phyloP scores from a whole-genome alignment of 2,888 invertebrate species.

The Pyrgus malvae region DNA sequence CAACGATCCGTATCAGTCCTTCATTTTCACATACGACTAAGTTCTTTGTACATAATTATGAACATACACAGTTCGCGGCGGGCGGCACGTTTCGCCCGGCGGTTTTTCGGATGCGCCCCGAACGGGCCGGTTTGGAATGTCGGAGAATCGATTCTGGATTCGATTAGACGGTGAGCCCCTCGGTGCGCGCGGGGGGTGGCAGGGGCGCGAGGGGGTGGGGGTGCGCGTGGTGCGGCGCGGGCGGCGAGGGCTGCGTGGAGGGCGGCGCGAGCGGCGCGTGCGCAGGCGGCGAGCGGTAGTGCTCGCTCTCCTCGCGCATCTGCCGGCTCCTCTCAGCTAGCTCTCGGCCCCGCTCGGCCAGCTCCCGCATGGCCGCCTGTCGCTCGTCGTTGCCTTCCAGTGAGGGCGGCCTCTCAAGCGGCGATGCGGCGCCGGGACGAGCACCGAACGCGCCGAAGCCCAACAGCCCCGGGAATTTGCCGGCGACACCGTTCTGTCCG shows the following conservation, averaged over 20 bases:
- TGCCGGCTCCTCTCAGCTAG: constrained; percentile 76
- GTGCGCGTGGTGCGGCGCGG: constrained; percentile 47
- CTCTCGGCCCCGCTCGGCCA: constrained; percentile 79
- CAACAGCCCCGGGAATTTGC: constrained; percentile 88
- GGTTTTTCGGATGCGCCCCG: constrained; percentile 29
- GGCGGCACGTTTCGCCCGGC: constrained; percentile 28
- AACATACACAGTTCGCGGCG: constrained; percentile 47
- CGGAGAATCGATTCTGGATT: constrained; percentile 29
- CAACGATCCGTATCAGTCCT: constrained; percentile 54
- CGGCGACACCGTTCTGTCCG: constrained; percentile 85
- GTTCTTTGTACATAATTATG: constrained; percentile 63
- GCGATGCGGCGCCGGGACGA: constrained; percentile 80
- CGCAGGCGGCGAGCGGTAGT: constrained; percentile 68
- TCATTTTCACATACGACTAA: constrained; percentile 32
- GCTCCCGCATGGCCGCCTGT: constrained; percentile 76
- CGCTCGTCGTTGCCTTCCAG: constrained; percentile 71
- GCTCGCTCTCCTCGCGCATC: constrained; percentile 71
- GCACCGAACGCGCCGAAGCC: constrained; percentile 88
- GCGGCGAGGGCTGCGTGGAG: constrained; percentile 58
- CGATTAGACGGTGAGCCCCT: constrained; percentile 87
- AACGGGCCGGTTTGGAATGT: constrained; percentile 52
- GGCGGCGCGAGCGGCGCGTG: constrained; percentile 66
- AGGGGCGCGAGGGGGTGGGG: constrained; percentile 79
- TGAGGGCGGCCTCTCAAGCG: constrained; percentile 71
- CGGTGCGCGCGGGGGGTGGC: constrained; percentile 85